Percentiles rank a stretch among this genome's conserved stretches.
Conservation (phyloP, 2,888 invertebrate genomes). For the Epirrita christyi region DNA sequence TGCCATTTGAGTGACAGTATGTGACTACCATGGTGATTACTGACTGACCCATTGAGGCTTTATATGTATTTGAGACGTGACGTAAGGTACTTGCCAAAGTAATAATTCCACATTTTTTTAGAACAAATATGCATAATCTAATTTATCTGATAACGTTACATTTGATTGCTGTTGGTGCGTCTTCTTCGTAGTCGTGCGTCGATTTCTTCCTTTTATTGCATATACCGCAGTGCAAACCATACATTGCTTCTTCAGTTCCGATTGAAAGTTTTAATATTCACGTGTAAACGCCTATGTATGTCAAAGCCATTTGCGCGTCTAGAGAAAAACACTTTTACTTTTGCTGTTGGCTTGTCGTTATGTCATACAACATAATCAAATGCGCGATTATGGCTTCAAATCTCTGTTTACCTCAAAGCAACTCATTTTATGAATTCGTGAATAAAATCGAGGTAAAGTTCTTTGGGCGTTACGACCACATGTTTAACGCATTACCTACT, state of each 20-base stretch:
- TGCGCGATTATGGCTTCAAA: constrained; percentile 9
- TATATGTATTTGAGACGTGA: not conserved
- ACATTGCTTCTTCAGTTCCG: constrained; percentile 1
- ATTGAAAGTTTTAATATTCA: not conserved
- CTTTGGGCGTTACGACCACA: not conserved
- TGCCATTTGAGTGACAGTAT: constrained; percentile 1
- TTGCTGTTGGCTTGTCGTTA: constrained; percentile 23
- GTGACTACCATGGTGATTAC: too few species aligned
- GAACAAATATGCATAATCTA: too few species aligned
- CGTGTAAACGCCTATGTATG: constrained; percentile 11
- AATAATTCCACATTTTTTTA: too few species aligned
- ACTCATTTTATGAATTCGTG: constrained; percentile 15
- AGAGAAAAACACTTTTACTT: constrained; percentile 34
- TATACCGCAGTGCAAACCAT: not conserved
- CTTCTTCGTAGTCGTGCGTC: too few species aligned
- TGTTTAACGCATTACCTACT: constrained; percentile 4
- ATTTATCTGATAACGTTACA: too few species aligned
- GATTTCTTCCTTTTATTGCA: not conserved
- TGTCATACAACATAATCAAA: constrained; percentile 19
- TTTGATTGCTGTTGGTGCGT: not conserved
- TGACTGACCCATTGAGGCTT: not conserved
- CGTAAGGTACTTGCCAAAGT: too few species aligned
- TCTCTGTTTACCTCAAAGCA: constrained; percentile 14
- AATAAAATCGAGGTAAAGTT: constrained; percentile 13
- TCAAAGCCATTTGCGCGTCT: constrained; percentile 12